Conservation (phyloP, 2,888 invertebrate genomes). For the Mesodorylaimus sp. region DNA sequence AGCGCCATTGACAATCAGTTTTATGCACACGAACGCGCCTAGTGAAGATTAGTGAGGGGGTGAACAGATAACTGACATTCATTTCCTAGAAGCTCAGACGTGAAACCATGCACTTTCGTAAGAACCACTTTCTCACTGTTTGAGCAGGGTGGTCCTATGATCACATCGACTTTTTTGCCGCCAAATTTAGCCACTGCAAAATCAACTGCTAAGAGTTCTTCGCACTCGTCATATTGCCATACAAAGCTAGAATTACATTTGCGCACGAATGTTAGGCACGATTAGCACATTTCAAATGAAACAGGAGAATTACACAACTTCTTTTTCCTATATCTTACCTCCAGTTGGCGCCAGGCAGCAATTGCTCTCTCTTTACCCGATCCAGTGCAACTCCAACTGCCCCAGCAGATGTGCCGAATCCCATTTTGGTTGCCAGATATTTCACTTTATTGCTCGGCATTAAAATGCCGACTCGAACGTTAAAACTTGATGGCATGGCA, state of each 20-base stretch:
- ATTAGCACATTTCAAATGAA: too few relatives aligned
- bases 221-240: constrained; percentile 1
- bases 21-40: too few relatives aligned
- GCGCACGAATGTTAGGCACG: too few relatives aligned
- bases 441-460: not conserved
- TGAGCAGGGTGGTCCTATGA: not conserved
- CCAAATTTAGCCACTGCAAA: not conserved
- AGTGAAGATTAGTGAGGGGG: too few relatives aligned
- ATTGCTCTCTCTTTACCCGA: not conserved
- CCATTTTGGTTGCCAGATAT: not conserved
- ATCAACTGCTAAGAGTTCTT: not conserved
- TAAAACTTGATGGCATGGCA: not conserved
- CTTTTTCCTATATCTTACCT: too few relatives aligned
- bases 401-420: not conserved
- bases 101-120: too few relatives aligned
- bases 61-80: too few relatives aligned
- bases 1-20: too few relatives aligned
- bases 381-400: not conserved
- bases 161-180: not conserved
- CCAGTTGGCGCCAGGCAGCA: constrained; percentile 1
- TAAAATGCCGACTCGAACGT: not conserved
- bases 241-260: not conserved
- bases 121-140: too few relatives aligned
- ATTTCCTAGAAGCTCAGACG: too few relatives aligned
- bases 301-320: too few relatives aligned